These are phyloP conservation scores for Bombyx mori DNA, from an alignment of 1,140 invertebrate genomes.

Conservation along the genomic window DNA sequence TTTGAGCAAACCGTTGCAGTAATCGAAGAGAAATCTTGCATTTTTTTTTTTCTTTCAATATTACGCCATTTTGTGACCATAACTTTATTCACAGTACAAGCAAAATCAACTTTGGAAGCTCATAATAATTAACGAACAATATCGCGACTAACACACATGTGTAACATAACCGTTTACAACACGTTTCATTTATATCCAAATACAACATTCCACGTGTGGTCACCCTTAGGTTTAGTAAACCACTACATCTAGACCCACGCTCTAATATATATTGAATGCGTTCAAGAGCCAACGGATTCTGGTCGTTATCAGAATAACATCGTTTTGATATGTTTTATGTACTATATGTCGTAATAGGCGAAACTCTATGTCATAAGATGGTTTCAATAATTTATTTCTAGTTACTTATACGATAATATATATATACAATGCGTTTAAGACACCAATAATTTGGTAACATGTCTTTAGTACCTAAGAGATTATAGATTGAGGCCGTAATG, in stretches of 20 bases:
- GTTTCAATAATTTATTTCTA: slow-evolving; percentile 11
- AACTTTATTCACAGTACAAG: slow-evolving; percentile 16
- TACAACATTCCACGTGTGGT: too few species aligned
- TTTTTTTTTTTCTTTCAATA: too few species aligned
- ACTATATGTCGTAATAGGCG: slow-evolving; percentile 48
- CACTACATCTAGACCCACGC: neutral
- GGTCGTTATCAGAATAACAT: slow-evolving; percentile 11
- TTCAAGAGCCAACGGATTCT: neutral
- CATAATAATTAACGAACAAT: slow-evolving; percentile 3
- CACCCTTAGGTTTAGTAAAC: neutral
- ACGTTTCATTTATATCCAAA: too few species aligned
- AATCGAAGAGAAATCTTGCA: slow-evolving; percentile 32
- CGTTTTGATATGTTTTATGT: slow-evolving; percentile 63
- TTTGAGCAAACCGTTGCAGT: slow-evolving; percentile 57
- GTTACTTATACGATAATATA: slow-evolving; percentile 27
- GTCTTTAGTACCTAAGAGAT: slow-evolving; percentile 28
- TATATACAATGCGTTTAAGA: slow-evolving; percentile 28
- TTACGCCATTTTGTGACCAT: slow-evolving; percentile 44
- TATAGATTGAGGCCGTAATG: slow-evolving; percentile 10
- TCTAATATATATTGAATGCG: neutral
- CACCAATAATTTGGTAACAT: slow-evolving; percentile 49
- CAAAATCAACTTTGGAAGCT: slow-evolving; percentile 51
- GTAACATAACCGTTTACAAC: too few species aligned
- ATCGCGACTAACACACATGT: too few species aligned
- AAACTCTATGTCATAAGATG: slow-evolving; percentile 44